These are phyloP conservation scores for Tenthredo distinguenda DNA, from an alignment of 2,888 invertebrate species.

Conservation along the genomic window DNA sequence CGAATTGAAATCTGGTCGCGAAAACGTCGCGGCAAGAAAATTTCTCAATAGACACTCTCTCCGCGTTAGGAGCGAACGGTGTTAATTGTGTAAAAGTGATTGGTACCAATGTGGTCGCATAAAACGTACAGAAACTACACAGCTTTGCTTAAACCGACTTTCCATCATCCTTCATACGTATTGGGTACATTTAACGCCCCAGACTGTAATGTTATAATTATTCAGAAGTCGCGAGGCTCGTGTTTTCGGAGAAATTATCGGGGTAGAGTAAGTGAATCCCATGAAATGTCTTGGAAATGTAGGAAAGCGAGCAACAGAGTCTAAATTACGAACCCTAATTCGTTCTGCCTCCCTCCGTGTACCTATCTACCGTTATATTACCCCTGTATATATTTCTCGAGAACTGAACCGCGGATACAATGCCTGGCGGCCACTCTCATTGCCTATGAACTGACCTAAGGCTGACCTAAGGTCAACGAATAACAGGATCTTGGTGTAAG, in stretches of 20 bases:
- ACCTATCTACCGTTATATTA: neutral
- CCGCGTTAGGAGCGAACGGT: neutral
- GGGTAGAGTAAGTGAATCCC: neutral
- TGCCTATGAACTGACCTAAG: neutral
- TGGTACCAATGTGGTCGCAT: too few species aligned
- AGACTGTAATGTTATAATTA: slow-evolving; percentile 20
- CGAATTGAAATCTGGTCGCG: neutral
- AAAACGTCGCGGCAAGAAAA: neutral
- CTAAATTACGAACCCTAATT: slow-evolving; percentile 30
- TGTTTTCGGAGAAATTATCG: neutral
- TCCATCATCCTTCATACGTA: neutral
- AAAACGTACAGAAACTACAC: neutral
- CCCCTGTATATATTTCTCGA: neutral
- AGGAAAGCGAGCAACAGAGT: neutral
- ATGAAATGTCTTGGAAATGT: slow-evolving; percentile 13
- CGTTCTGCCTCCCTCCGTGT: neutral
- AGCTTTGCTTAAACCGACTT: neutral
- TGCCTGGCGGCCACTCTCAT: neutral
- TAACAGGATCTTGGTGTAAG: neutral
- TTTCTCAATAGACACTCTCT: neutral
- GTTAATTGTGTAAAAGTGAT: neutral
- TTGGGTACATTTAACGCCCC: neutral
- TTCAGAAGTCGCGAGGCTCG: neutral
- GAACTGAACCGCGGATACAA: neutral
- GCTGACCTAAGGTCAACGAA: slow-evolving; percentile 11